Evolutionary conservation across 2,888 invertebrate species (phyloP).

Genomic region (Synanthedon formicaeformis): DNA sequence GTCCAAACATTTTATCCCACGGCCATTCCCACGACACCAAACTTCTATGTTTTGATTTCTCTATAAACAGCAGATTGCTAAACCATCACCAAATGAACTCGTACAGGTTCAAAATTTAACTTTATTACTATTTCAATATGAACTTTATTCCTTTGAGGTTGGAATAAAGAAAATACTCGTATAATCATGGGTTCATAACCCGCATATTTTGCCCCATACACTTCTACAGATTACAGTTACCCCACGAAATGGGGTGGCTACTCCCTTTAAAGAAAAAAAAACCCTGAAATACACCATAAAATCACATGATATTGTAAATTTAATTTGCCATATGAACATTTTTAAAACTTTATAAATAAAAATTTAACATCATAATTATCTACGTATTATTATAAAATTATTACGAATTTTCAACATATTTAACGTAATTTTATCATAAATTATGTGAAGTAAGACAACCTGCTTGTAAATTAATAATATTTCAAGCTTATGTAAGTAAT

Average conservation of each 20-base stretch:
- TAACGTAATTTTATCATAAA: not conserved
- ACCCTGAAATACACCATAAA: not conserved
- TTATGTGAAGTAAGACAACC: not conserved
- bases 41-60: constrained; percentile 59
- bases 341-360: not conserved
- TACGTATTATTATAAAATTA: not conserved
- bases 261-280: constrained; percentile 28
- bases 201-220: constrained; percentile 49
- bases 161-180: constrained; percentile 27
- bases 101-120: constrained; percentile 8
- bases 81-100: constrained; percentile 14
- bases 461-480: constrained; percentile 5
- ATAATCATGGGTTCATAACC: constrained; percentile 28
- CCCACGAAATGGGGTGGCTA: constrained; percentile 30
- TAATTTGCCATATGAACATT: not conserved
- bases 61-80: constrained; percentile 46
- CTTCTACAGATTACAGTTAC: constrained; percentile 28
- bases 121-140: constrained; percentile 7
- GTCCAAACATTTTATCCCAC: constrained; percentile 23
- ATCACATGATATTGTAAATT: not conserved
- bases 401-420: too few species aligned
- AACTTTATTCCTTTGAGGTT: constrained; percentile 13
- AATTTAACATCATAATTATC: not conserved
- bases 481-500: constrained; percentile 10
- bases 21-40: constrained; percentile 52